A percentile compares a stretch with the other conserved stretches of the same genome.
These are phyloP conservation scores for Eupristina koningsbergeri DNA, from an alignment of 1,140 invertebrate genomes.

Conservation along the genomic window DNA sequence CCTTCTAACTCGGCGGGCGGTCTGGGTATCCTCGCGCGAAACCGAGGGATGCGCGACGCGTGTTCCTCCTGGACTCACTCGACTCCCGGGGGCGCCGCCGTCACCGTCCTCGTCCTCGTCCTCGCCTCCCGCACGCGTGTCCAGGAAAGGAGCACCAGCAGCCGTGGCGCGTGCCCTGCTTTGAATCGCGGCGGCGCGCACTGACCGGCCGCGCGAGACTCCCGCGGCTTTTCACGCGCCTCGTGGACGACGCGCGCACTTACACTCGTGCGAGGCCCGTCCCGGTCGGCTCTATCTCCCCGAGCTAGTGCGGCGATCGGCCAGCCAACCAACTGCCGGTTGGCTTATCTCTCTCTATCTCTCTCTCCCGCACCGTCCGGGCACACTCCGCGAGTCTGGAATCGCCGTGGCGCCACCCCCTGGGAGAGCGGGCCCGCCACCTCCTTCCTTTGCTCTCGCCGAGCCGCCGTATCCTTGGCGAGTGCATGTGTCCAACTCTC, in stretches of 20 bases:
- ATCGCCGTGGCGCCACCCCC: conserved; percentile 72
- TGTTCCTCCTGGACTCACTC: no score
- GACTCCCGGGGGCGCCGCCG: no score
- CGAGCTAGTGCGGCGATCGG: conserved; percentile 34
- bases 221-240: conserved; percentile 46
- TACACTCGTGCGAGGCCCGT: background rate
- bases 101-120: no score
- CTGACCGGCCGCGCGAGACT: conserved; percentile 47
- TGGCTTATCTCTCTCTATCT: background rate
- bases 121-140: no score
- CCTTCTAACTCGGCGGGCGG: background rate
- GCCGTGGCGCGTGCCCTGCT: conserved; percentile 44
- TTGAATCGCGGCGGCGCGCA: conserved; percentile 42
- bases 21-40: background rate
- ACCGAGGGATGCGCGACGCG: background rate
- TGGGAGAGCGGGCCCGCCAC: conserved; percentile 56
- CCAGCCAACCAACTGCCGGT: conserved; percentile 49
- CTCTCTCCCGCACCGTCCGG: background rate
- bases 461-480: background rate
- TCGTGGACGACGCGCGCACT: conserved; percentile 10
- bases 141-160: background rate
- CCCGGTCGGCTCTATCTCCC: background rate
- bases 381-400: conserved; percentile 66
- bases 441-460: conserved; percentile 58
- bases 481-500: background rate